phyloP scores from a whole-genome alignment of 1,140 invertebrate genomes.

The Pentalonia nigronervosa region DNA sequence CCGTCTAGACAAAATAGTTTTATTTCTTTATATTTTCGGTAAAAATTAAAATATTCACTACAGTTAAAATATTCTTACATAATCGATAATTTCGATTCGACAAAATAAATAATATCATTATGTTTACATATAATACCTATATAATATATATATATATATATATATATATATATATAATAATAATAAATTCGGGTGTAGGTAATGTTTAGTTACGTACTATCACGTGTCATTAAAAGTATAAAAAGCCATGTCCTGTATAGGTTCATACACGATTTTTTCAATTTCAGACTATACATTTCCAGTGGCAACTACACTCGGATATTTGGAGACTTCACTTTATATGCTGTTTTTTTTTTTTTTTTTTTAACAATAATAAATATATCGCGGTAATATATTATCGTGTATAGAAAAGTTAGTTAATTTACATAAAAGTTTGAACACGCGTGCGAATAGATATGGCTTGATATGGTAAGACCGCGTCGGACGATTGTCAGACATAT shows the following conservation, averaged over 20 bases:
- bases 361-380: background rate
- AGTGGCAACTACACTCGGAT: background rate
- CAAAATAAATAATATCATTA: background rate
- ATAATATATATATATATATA: too few species aligned
- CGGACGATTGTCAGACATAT: conserved; percentile 42
- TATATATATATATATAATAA: too few species aligned
- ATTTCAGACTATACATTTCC: background rate
- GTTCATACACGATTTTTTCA: background rate
- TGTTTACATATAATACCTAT: background rate
- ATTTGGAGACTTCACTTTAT: background rate
- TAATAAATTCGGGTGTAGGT: too few species aligned
- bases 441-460: conserved; percentile 2
- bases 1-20: background rate
- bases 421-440: conserved; percentile 13
- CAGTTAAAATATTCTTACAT: background rate
- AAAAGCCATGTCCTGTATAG: background rate
- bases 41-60: background rate
- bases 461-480: background rate
- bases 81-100: background rate
- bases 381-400: background rate
- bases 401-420: background rate
- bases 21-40: background rate
- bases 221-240: background rate
- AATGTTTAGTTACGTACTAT: background rate
- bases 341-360: background rate